Base-by-base conservation (phyloP, 2,797 vertebrate genomes). In the Taenioides sp. region DNA sequence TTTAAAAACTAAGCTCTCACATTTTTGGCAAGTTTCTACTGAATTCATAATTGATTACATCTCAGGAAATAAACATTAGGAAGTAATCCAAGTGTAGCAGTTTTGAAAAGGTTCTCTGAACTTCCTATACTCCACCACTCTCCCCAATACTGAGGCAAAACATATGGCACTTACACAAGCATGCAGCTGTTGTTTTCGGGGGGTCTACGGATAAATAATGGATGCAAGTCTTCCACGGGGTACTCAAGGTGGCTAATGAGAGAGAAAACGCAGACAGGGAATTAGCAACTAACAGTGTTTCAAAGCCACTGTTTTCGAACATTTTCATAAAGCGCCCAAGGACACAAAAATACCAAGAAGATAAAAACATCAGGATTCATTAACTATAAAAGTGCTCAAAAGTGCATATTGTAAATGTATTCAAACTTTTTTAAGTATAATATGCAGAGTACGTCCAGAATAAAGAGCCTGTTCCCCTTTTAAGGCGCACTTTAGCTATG, bases 141-240 rank as follows among this genome's bases (percentile, higher is more conserved):
- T 65, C 72, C 73, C 69, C 86, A 86, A 88, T 89, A 88, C 60
- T 72, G 82, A 84, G 67, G 71, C 73, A 73, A 31, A 84, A 81
- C 92, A 92, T 90, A 92, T 90, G 90, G 91, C 73, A 57, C 86
- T 90, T 87, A 90, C 87, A 88, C 88, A 88, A 88, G 86, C 81
- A 80, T 89, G 82, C 91, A 91, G 91, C 87, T 92, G 90, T 91
- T 92, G 85, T 91, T 90, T 88, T 80, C 27, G 54, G 84, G 80
- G 67, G 87, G 74, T 63, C 77, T 84, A 66, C 74, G 76, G 76
- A 93, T 92, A 91, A 91, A 92, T 92, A 92, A 92, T 92, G 90
- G 89, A 92, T 89, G 87, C 76, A 79, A 88, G 87, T 86, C 84
- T 85, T 92, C 84, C 86, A 89, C 80, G 69, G 87, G 88, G 84